phyloP scores from a whole-genome alignment of 2,113 vertebrate species.

The Carlito syrichta region DNA sequence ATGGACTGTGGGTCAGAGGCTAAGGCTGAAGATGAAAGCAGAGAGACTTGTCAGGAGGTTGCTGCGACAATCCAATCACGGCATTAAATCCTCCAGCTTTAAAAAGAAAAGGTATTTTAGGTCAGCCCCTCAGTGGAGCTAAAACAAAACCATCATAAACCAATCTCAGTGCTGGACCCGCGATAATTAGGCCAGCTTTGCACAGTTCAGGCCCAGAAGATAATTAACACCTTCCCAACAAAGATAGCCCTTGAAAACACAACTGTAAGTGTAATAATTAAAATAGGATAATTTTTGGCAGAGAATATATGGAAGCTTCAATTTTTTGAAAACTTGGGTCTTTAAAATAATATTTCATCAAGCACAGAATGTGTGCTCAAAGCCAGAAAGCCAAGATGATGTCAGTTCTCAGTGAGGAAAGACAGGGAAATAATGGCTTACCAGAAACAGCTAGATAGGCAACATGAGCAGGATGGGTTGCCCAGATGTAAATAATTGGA shows the following conservation, averaged over 20 bases:
- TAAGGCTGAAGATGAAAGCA: not conserved
- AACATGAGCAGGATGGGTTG: not conserved
- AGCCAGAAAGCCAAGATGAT: not conserved
- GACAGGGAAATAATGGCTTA: not conserved
- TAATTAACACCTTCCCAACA: constrained; percentile 61
- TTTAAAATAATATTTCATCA: not conserved
- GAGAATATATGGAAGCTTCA: constrained; percentile 29
- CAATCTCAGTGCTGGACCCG: not conserved
- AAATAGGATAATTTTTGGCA: constrained; percentile 2
- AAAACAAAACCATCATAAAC: constrained; percentile 32
- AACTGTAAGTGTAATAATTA: constrained; percentile 17
- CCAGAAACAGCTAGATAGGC: not conserved
- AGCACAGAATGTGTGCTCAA: not conserved
- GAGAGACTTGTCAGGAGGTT: not conserved
- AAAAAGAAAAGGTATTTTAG: constrained; percentile 53
- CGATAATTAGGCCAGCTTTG: constrained; percentile 47
- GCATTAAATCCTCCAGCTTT: not conserved
- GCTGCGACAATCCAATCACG: not conserved
- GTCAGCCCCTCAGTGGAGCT: constrained; percentile 49
- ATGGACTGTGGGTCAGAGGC: not conserved
- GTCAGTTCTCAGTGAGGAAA: not conserved
- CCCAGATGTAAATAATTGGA: not conserved
- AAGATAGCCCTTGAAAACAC: constrained; percentile 40
- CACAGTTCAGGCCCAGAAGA: constrained; percentile 23
- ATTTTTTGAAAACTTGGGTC: not conserved